Evolutionary conservation across 2,888 invertebrate species (phyloP), one percentile per base, ranked within the genome.

Genomic region (Periphyllus acericola): DNA sequence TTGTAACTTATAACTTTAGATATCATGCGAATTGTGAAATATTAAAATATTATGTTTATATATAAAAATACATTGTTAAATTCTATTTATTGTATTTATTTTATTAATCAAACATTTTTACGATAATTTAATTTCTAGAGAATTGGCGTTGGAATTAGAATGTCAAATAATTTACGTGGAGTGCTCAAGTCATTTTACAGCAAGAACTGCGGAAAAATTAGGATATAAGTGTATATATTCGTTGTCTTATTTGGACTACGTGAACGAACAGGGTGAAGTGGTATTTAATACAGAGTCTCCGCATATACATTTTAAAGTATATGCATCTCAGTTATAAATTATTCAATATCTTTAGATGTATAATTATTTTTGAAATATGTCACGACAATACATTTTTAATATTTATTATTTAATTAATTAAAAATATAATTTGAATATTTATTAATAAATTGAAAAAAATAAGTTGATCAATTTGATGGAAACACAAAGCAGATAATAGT

Each of bases 171-270:
- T 95, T 89, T 93, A 95, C 40, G 94, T 94, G 78, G 94, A 96
- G 90, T 96, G 96, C 89, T 94, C 95, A 5, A 96, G 96, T 90
- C 93, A 94, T 89, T 96, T 93, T 91, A 96, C 96, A 3, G 95
- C 95, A 0, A 94, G 94, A 91, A 94, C 96, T 0, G 94, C 96
- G 83, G 94, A 94, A 89, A 94, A 94, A 90, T 92, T 94, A 36
- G 95, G 95, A 76, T 96, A 95, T 91, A 93, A 94, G 72, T 93
- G 94, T 91, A 93, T 95, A 83, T 95, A 94, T 91, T 92, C 93
- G 71, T 92, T 95, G 29, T 92, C 93, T 8, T 96, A 95, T 91
- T 95, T 96, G 83, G 95, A 95, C 90, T 91, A 91, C 90, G 91
- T 92, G 79, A 93, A 93, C 83, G 93, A 95, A 82, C 94, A 94